These are phyloP conservation scores for Leuciscus waleckii DNA, from an alignment of 2,797 vertebrate species.

Conservation along the genomic window DNA sequence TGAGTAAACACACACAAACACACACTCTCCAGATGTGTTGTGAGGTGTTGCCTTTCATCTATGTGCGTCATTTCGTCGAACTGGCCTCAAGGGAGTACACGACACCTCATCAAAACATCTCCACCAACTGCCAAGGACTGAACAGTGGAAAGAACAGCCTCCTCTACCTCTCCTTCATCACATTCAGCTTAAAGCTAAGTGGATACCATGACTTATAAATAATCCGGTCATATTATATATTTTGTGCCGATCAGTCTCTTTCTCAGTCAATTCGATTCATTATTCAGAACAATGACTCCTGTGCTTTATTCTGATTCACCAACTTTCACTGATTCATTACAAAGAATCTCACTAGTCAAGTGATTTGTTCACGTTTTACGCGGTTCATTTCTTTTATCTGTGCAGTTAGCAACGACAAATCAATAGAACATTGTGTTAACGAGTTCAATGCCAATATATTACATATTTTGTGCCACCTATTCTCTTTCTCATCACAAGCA, in stretches of 20 bases:
- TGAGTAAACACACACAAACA: conserved; percentile 31
- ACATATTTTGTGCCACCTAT: neutral
- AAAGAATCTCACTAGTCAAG: neutral
- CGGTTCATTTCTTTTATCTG: neutral
- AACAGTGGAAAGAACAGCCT: conserved; percentile 33
- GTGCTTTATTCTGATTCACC: neutral
- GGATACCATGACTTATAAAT: neutral
- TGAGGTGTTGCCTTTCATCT: conserved; percentile 49
- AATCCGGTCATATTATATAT: neutral
- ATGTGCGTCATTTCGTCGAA: conserved; percentile 37
- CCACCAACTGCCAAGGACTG: conserved; percentile 23
- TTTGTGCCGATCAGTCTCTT: neutral
- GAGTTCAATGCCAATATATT: neutral
- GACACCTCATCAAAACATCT: conserved; percentile 40
- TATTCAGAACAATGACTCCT: neutral
- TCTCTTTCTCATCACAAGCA: neutral
- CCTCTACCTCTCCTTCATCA: conserved; percentile 6
- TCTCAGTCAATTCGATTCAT: neutral
- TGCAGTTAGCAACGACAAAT: neutral
- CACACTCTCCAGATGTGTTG: conserved; percentile 48
- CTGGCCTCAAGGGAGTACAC: conserved; percentile 40
- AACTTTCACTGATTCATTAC: neutral
- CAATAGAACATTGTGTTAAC: neutral
- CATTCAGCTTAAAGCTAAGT: conserved; percentile 5
- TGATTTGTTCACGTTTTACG: neutral